Conservation (phyloP, 2,797 vertebrate genomes). For the Pangasius sanitwongsei region DNA sequence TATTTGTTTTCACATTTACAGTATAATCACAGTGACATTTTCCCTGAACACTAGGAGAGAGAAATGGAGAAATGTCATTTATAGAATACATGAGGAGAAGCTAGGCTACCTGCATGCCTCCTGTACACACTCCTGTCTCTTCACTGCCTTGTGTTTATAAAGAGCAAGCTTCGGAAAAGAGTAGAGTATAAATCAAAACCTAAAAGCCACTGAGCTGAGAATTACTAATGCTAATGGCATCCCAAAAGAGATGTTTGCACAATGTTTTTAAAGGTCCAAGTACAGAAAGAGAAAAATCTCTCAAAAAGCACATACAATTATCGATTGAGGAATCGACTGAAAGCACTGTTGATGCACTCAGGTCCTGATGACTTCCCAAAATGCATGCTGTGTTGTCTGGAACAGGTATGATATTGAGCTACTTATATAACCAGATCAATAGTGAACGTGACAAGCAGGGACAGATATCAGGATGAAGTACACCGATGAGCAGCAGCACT, state of each 20-base stretch:
- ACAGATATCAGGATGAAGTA: neutral
- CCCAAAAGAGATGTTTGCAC: neutral
- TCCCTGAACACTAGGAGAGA: neutral
- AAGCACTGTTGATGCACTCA: slow-evolving; percentile 18
- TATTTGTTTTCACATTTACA: neutral
- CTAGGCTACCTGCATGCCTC: slow-evolving; percentile 32
- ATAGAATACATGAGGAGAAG: neutral
- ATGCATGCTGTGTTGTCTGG: slow-evolving; percentile 16
- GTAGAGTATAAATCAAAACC: slow-evolving; percentile 51
- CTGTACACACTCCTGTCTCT: neutral
- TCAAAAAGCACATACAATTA: slow-evolving; percentile 4
- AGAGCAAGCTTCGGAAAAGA: slow-evolving; percentile 58
- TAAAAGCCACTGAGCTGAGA: slow-evolving; percentile 1
- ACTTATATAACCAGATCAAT: slow-evolving; percentile 21
- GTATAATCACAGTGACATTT: neutral
- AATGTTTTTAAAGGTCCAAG: neutral
- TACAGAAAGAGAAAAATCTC: neutral
- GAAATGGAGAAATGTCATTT: neutral
- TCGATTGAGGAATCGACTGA: slow-evolving; percentile 29
- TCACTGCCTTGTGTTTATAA: slow-evolving; percentile 68
- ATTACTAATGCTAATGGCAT: neutral
- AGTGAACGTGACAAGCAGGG: slow-evolving; percentile 19
- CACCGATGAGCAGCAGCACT: neutral
- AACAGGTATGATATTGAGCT: slow-evolving; percentile 18
- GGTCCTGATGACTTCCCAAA: slow-evolving; percentile 28